Evolutionary conservation across 2,888 invertebrate genomes (phyloP).

Genomic region (Lottia gigantea): DNA sequence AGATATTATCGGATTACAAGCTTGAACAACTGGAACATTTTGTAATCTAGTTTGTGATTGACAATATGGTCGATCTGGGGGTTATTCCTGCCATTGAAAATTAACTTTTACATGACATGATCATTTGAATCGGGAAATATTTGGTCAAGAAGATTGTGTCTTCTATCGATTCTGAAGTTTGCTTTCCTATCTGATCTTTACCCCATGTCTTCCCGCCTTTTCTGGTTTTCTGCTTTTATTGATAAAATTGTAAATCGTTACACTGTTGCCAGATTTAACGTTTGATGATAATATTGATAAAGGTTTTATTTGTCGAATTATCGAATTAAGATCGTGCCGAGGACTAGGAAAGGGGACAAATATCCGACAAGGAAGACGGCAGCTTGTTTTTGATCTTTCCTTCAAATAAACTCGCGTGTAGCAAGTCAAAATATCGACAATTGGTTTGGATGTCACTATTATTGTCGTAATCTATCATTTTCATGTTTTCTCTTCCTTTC

Average conservation of each 20-base stretch:
- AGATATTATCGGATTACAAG: no score
- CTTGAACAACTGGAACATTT: no score
- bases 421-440: not conserved
- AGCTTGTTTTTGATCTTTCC: not conserved
- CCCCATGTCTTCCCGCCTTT: not conserved
- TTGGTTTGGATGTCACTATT: not conserved
- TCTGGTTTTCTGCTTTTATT: not conserved
- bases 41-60: no score
- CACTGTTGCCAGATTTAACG: not conserved
- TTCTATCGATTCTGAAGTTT: no score
- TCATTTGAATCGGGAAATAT: no score
- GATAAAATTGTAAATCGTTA: conserved; percentile 3
- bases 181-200: no score
- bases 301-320: conserved; percentile 2
- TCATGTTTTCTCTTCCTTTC: not conserved
- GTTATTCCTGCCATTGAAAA: no score
- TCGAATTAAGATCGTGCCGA: not conserved
- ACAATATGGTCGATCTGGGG: no score
- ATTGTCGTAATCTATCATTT: not conserved
- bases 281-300: conserved; percentile 5
- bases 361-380: not conserved
- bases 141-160: no score
- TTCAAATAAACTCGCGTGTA: conserved; percentile 6
- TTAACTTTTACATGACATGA: no score
- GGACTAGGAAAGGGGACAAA: not conserved